phyloP scores from a whole-genome alignment of 2,113 vertebrate genomes.

The Python bivittatus region DNA sequence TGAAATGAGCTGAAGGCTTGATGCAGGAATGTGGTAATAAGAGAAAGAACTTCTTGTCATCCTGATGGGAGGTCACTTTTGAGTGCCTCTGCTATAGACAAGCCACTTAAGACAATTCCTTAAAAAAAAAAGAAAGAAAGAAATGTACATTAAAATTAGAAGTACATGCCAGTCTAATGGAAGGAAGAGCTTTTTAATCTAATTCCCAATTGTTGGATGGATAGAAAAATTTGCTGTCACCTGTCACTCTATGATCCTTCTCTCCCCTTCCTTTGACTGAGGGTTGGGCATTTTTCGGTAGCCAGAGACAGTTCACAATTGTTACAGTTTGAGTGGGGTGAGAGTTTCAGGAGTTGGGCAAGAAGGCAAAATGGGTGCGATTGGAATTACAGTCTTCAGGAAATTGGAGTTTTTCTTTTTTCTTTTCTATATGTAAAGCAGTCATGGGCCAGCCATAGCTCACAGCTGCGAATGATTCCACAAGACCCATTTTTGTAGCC shows the following conservation, averaged over 20 bases:
- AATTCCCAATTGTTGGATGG: background rate
- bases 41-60: constrained; percentile 50
- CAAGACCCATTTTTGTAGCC: background rate
- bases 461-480: background rate
- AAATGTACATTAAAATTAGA: background rate
- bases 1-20: constrained; percentile 56
- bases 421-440: background rate
- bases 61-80: constrained; percentile 47
- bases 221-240: background rate
- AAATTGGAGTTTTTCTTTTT: background rate
- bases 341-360: background rate
- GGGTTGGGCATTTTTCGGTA: background rate
- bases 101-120: constrained; percentile 34
- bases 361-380: background rate
- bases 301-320: background rate
- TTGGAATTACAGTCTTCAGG: background rate
- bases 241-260: background rate
- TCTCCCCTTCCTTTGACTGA: background rate
- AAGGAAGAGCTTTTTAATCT: constrained; percentile 1
- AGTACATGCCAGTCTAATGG: background rate
- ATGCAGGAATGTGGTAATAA: constrained; percentile 48
- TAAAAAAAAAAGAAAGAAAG: background rate
- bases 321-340: background rate
- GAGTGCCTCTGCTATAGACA: constrained; percentile 41
- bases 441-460: background rate